Evolutionary conservation across 2,888 invertebrate genomes (phyloP), one percentile per base, ranked within the genome.

Genomic region (Thecophora atra): DNA sequence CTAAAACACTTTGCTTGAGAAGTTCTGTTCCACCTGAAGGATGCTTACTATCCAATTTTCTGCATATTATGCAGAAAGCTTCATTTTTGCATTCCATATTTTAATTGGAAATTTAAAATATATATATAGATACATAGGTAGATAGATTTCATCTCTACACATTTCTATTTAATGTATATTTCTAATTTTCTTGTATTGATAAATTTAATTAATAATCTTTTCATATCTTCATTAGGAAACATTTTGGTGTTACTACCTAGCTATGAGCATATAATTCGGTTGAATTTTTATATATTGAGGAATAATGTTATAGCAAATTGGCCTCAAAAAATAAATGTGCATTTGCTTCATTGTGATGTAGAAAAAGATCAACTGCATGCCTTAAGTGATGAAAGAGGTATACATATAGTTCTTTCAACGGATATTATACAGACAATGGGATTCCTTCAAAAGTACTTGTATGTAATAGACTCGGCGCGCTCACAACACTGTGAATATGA

Each of bases 351-450:
- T 83, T 94, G 96, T 15, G 93, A 94, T 78, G 95, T 97, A 93
- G 94, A 95, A 82, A 92, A 92, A 0, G 82, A 88, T 11, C 95
- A 96, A 79, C 95, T 97, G 84, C 92, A 93, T 82, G 83, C 86
- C 3, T 90, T 91, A 4, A 96, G 97, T 85, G 90, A 90, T 74
- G 89, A 91, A 15, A 88, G 89, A 0, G 65, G 30, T 5, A 73
- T 72, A 7, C 97, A 97, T 87, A 92, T 98, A 72, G 93, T 97
- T 68, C 88, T 98, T 65, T 91, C 96, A 0, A 98, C 98, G 0
- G 97, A 97, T 82, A 94, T 98, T 70, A 96, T 97, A 0, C 97
- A 98, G 87, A 96, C 96, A 0, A 94, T 95, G 75, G 91, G 97
- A 28, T 97, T 97, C 0, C 94, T 98, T 70, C 93, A 95, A 81